A percentile compares a stretch with the other conserved stretches of the same genome.
These are phyloP conservation scores for Xiphorhynchus erythropygius DNA, from an alignment of 2,797 vertebrate genomes.

Conservation along the genomic window DNA sequence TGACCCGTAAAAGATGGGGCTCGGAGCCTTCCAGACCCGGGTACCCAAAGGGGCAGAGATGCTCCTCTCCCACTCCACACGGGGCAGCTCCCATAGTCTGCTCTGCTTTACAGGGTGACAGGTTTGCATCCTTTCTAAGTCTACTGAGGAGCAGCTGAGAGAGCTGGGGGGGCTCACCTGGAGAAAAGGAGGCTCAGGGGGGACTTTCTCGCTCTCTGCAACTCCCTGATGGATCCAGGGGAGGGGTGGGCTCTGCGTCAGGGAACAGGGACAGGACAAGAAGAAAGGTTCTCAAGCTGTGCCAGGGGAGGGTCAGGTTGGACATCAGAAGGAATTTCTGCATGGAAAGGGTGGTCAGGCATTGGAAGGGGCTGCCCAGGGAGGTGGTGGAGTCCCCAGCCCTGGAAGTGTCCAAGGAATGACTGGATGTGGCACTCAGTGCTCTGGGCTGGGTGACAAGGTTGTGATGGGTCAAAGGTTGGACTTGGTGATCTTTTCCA, in stretches of 20 bases:
- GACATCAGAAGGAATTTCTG: neutral
- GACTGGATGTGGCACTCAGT: rapidly evolving
- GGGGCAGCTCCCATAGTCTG: neutral
- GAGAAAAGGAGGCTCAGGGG: neutral
- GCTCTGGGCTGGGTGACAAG: neutral
- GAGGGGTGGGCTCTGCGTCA: neutral
- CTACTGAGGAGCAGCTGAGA: neutral
- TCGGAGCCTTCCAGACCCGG: neutral
- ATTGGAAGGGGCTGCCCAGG: neutral
- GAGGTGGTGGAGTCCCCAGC: neutral
- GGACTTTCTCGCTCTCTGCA: rapidly evolving
- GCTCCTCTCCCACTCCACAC: no score
- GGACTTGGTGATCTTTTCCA: neutral
- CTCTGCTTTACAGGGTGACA: neutral
- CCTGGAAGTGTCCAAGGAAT: neutral
- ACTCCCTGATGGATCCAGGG: neutral
- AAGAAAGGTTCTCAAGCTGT: rapidly evolving
- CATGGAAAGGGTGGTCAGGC: neutral
- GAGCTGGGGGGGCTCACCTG: neutral
- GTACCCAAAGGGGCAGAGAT: neutral
- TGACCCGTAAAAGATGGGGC: conserved; percentile 36
- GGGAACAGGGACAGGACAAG: neutral
- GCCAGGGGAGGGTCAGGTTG: neutral
- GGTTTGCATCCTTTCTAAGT: neutral
- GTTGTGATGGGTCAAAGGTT: rapidly evolving